Evolutionary conservation across 2,888 invertebrate genomes (phyloP), one percentile per base, ranked within the genome.

Genomic region (Dynastes maya): DNA sequence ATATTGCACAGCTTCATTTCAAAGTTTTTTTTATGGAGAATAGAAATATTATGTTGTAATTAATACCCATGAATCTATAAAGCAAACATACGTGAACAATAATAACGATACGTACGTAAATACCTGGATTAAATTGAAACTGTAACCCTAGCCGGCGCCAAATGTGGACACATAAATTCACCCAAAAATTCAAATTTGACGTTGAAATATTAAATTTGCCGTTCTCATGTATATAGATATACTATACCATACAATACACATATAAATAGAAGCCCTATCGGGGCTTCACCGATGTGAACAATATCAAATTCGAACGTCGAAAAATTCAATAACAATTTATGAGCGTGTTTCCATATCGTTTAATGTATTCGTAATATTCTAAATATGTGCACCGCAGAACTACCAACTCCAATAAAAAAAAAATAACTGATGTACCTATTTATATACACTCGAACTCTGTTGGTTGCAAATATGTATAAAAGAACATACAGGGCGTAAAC

Each of bases 321-420:
- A 70, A 70, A 70, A 70, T 70, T 70, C 70, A 53, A 70, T 70
- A 70, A 51, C 70, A 70, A 70, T 70, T 70, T 70, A 51, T 70
- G 70, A 27, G 53, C 70, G n/a, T 70, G 51, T 27, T 32, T 53
- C 51, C 16, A 53, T 70, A 53, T 51, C 29, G 32, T 29, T 70
- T 55, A 70, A 68, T 68, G 51, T 51, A 51, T 68, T 11, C 32
- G 49, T 51, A 51, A 68, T 68, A 6, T 6, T 70, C 4, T 63
- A 63, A 63, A 63, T 65, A 37, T 45, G 6, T 0, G 16, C 40
- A 1, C 16, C 6, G 8, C 6, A 45, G 11, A 13, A 16, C 40
- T 40, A 2, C 6, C n/a, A 13, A 37, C 37, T 9, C 9, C 22
- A 13, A 40, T 37, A 37, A 65, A 37, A 37, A 32, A 32, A 65